Base-by-base conservation (phyloP, 2,113 vertebrate species). In the Forbesichthys papilliferus region DNA sequence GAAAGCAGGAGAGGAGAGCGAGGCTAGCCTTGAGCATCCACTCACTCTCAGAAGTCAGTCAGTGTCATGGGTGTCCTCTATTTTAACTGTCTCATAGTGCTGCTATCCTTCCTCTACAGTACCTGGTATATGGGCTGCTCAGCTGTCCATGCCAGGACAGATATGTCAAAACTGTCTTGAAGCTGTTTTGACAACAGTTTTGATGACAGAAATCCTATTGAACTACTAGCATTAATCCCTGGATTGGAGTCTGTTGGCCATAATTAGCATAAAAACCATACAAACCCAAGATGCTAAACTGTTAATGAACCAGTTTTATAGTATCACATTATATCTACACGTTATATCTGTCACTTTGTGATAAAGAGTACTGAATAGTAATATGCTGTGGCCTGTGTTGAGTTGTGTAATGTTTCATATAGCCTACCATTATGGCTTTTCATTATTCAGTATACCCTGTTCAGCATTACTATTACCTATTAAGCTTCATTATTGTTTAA, bases 101-200 rank as follows among this genome's bases (percentile, higher is more conserved):
- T 65, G 65, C 49, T 64, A 70, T 27, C 27, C 57, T 66, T 69
- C 61, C 58, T 73, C 48, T 51, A 55, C 20, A 20, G 20, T 20
- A 20, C 68, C 62, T 61, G 54, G 52, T 63, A 56, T 61, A 57
- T 63, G 65, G 60, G 55, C 71, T 68, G 74, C 62, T 57, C 56
- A 20, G 57, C 66, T 66, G 67, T 73, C 80, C 81, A 83, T 84
- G 76, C 86, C 79, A 67, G 73, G 83, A 82, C n/a, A 11, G 53
- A 42, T 62, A 69, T 73, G 66, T 79, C 80, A 82, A 83, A 82
- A 80, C 69, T 52, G 66, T 71, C 77, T 80, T 27, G 27, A 71
- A 74, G 52, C 78, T 79, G 79, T 82, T 86, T 55, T 81, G 79
- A 80, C 64, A 81, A 69, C 54, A 78, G 79, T 82, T 86, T 55